Conservation (phyloP, 2,797 vertebrate genomes). For the Myiotriccus ornatus region DNA sequence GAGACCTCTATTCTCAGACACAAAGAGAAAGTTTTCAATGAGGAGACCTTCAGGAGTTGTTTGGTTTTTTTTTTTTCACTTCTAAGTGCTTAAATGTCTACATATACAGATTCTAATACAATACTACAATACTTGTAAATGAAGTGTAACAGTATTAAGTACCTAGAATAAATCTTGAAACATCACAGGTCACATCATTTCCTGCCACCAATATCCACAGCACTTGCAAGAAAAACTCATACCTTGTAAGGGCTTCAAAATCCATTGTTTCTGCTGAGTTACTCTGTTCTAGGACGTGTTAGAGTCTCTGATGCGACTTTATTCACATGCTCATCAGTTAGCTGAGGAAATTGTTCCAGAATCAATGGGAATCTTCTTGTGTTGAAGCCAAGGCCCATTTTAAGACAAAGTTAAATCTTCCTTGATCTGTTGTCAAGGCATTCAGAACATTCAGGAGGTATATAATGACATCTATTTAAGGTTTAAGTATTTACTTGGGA, state of each 20-base stretch:
- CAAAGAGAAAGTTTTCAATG: background rate
- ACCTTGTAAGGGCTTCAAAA: background rate
- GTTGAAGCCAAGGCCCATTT: background rate
- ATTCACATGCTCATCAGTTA: fast-evolving
- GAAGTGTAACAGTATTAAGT: background rate
- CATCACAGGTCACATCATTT: fast-evolving
- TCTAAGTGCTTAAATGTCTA: background rate
- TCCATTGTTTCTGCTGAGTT: background rate
- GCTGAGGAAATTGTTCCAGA: background rate
- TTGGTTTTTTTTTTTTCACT: background rate
- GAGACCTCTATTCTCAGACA: background rate
- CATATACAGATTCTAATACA: background rate
- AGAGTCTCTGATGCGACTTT: background rate
- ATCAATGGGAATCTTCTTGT: background rate
- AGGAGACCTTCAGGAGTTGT: background rate
- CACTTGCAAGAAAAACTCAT: background rate
- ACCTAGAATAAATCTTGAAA: background rate
- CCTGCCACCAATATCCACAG: fast-evolving
- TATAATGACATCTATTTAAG: background rate
- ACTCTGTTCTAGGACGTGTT: background rate
- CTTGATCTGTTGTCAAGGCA: background rate
- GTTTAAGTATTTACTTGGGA: background rate
- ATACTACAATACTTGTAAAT: background rate
- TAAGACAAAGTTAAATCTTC: background rate
- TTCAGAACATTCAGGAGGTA: background rate